Base-by-base conservation (phyloP, 2,113 vertebrate genomes). In the Lophotis ruficrista region DNA sequence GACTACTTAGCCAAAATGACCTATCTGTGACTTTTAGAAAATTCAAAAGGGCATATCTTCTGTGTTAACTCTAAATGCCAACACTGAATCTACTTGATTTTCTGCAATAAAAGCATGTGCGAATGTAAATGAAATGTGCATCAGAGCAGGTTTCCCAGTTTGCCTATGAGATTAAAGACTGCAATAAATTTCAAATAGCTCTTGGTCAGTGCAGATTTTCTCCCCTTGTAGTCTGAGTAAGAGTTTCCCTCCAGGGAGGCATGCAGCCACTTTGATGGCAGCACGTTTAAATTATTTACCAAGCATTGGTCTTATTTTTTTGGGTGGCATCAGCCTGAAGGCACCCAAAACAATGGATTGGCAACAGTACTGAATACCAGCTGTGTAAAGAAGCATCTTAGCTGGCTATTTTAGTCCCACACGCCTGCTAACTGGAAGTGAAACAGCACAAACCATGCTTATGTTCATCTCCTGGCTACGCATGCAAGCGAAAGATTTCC, bases 81-180 rank as follows among this genome's bases (percentile, higher is more conserved):
- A 27, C 91, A 75, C 66, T 82, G 91, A 96, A 91, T 93, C 61
- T 70, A 41, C 79, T 90, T 89, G 47, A 75, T 96, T 96, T 97
- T 83, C 62, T 77, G 35, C 94, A 90, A 25, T 94, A 90, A 62
- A 62, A 65, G 23, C 76, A 65, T 14, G 2, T 35, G 3, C 1
- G 2, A 56, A 70, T 89, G 35, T 54, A 85, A 91, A 91, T 45
- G 64, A 87, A 95, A 93, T 35, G 31, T 0, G 5, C 73, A 73
- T 72, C 79, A 66, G 53, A 84, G 71, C 76, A 69, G 31, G 69
- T 45, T 87, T 79, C 65, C 50, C 56, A 87, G 51, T 91, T 71
- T 73, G 31, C 48, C 83, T 65, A 82, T 38, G 57, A 50, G 75
- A 64, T 54, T 83, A 84, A 82, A 92, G 77, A 83, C 45, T 87